Evolutionary conservation across 2,797 vertebrate species (phyloP), one percentile per base, ranked within the genome.

Genomic region (Alcedo quadribrachys): DNA sequence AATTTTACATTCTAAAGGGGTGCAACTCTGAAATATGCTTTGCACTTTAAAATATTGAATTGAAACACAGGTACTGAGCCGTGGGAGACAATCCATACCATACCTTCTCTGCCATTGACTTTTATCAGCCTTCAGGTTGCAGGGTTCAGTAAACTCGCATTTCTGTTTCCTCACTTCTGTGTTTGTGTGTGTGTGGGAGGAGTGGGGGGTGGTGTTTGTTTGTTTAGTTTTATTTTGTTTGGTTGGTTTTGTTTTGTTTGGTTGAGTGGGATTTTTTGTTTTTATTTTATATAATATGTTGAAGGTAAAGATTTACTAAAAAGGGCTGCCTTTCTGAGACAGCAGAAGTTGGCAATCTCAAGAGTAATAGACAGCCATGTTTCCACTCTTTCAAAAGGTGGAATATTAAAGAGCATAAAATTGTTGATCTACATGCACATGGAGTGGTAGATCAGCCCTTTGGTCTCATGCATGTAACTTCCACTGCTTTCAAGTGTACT

Each of bases 1-100:
- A 57, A 76, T 87, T 92, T 87, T 93, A n/a, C 58, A 19, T 90
- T 78, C 33, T 48, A 37, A 92, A 81, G 69, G 42, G 37, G 18
- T 25, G 91, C 25, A 42, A 9, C 14, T 70, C n/a, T 85, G 71
- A 73, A 81, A 66, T 62, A 22, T 2, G 2, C 16, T 76, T 65
- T 66, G 60, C 17, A 63, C n/a, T 87, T 75, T 33, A 60, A 70
- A 78, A 70, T 55, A 22, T 8, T 68, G 46, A 16, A 12, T 84
- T 18, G 35, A 78, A 53, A 51, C 27, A 8, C 11, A 9, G 2
- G 13, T 22, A 11, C 18, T 45, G 43, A 89, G 62, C 57, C 9
- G 2, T 33, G 19, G 22, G 46, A 69, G 54, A 27, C 30, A 40
- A 20, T 33, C 80, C 17, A 9, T 28, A 12, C 19, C 11, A 8